Conservation (phyloP, 2,797 vertebrate species). For the Oreortyx pictus region DNA sequence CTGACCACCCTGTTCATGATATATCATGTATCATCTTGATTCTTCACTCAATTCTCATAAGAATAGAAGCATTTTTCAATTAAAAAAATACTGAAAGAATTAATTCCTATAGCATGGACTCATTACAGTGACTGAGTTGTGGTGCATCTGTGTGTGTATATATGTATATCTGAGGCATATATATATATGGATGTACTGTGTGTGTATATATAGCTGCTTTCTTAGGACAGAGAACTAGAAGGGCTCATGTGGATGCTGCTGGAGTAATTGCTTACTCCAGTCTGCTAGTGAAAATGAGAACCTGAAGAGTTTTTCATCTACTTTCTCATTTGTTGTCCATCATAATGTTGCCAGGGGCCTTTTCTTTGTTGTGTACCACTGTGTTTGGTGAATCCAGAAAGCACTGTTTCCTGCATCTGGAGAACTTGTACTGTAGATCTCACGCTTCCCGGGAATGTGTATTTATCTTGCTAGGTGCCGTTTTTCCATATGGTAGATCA, state of each 20-base stretch:
- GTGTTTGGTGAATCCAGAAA: not conserved
- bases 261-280: not conserved
- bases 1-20: no score
- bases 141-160: rapidly evolving
- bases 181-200: rapidly evolving
- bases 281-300: not conserved
- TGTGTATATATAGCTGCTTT: not conserved
- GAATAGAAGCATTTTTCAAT: not conserved
- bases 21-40: not conserved
- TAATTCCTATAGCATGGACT: not conserved
- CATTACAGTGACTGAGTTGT: not conserved
- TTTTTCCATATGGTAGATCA: not conserved
- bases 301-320: not conserved
- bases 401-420: not conserved
- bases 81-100: not conserved
- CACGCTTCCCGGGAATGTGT: not conserved
- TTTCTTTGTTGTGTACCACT: not conserved
- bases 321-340: not conserved
- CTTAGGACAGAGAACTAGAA: not conserved
- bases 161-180: rapidly evolving
- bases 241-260: not conserved
- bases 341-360: not conserved
- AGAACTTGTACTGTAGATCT: rapidly evolving
- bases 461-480: not conserved
- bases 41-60: not conserved